These are phyloP conservation scores for Gyps fulvus DNA, from an alignment of 2,113 vertebrate species.

Conservation along the genomic window DNA sequence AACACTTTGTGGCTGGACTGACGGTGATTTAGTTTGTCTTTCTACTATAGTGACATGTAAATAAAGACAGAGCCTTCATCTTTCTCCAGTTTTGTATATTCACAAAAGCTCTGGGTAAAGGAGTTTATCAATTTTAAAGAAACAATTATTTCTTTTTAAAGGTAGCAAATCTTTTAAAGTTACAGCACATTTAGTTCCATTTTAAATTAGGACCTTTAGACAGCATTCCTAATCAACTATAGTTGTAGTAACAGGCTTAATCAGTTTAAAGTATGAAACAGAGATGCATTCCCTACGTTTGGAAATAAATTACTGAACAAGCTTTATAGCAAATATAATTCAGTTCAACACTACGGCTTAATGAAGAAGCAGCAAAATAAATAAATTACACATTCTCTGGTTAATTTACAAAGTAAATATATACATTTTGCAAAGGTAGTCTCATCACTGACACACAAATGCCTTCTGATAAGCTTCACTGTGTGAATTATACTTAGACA, in stretches of 20 bases:
- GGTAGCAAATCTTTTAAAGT: not conserved
- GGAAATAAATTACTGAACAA: slow-evolving; percentile 7
- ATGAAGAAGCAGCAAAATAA: slow-evolving; percentile 15
- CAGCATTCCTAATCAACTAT: not conserved
- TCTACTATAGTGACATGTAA: not conserved
- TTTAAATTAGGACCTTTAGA: slow-evolving; percentile 2
- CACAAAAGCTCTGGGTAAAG: not conserved
- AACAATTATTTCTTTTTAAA: not conserved
- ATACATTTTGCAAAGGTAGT: not conserved
- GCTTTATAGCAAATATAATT: slow-evolving; percentile 27
- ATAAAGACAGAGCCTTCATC: not conserved
- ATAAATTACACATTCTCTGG: not conserved
- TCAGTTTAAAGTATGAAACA: not conserved
- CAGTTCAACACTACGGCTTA: not conserved
- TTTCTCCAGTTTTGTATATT: not conserved
- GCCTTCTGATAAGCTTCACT: not conserved
- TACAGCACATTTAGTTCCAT: not conserved
- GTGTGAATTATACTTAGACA: not conserved
- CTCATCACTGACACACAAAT: not conserved
- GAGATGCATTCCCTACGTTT: not conserved
- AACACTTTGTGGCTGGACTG: not conserved
- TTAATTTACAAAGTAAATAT: slow-evolving; percentile 17
- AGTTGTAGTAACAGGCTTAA: not conserved
- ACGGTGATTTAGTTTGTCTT: not conserved
- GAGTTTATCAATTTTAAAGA: not conserved